Percentiles rank a stretch among this genome's conserved stretches.
phyloP scores from a whole-genome alignment of 2,888 invertebrate species.

The Galeopsomyia nigrocyanea region DNA sequence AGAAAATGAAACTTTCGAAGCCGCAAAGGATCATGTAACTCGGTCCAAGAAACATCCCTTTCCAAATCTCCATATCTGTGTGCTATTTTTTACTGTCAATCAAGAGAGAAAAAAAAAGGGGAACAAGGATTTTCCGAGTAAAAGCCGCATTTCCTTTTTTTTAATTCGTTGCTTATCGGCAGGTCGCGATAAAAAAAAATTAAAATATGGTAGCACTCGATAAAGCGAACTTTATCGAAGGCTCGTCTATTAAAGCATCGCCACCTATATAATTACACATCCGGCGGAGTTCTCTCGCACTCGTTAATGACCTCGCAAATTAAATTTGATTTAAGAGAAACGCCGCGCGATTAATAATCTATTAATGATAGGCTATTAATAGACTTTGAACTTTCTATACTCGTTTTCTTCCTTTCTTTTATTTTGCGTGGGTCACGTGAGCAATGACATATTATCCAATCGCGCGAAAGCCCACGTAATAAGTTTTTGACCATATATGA shows the following conservation, averaged over 20 bases:
- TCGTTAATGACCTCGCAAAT: conserved; percentile 11
- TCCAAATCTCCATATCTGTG: too few species aligned
- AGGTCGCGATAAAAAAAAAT: too few species aligned
- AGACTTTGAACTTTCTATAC: neutral
- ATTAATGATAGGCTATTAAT: conserved; percentile 21
- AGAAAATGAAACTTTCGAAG: too few species aligned
- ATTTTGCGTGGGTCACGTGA: too few species aligned
- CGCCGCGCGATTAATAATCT: conserved; percentile 13
- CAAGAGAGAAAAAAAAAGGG: neutral
- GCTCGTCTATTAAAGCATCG: conserved; percentile 19
- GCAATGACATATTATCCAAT: too few species aligned
- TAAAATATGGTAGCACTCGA: too few species aligned
- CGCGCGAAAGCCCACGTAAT: too few species aligned
- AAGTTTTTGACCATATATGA: too few species aligned
- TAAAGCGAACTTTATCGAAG: conserved; percentile 7
- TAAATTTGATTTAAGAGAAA: conserved; percentile 24
- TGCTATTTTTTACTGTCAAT: too few species aligned
- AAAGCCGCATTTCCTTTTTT: neutral
- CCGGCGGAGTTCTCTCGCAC: neutral
- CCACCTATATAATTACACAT: conserved; percentile 29
- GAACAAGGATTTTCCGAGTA: too few species aligned
- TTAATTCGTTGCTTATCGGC: neutral
- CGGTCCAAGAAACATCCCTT: too few species aligned
- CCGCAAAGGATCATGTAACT: too few species aligned
- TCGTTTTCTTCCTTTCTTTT: neutral